Conservation (phyloP, 2,888 invertebrate genomes). For the Norana najaformis region DNA sequence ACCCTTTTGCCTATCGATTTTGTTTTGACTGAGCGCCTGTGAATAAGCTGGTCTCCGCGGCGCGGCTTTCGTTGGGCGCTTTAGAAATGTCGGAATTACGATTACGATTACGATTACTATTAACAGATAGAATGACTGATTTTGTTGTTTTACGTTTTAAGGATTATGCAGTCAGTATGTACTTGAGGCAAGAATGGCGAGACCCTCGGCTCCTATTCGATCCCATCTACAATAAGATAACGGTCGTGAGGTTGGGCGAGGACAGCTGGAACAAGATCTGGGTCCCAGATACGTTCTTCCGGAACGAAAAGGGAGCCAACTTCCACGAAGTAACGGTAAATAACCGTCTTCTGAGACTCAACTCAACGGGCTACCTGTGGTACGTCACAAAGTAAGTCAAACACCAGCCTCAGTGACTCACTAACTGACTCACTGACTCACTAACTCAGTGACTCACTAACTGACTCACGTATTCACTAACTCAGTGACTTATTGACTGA, state of each 20-base stretch:
- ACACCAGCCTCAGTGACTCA: neutral
- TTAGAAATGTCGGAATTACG: too few relatives aligned
- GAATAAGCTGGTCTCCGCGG: too few relatives aligned
- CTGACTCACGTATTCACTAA: too few relatives aligned
- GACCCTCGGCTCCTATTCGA: constrained; percentile 73
- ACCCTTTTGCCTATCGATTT: too few relatives aligned
- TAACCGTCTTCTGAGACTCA: constrained; percentile 40
- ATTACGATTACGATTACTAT: too few relatives aligned
- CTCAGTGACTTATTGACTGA: too few relatives aligned
- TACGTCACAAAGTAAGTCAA: constrained; percentile 42
- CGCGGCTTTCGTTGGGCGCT: too few relatives aligned
- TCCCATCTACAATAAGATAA: constrained; percentile 32
- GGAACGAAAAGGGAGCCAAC: constrained; percentile 44
- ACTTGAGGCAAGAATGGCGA: constrained; percentile 88
- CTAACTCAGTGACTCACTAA: too few relatives aligned
- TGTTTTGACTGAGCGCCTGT: too few relatives aligned
- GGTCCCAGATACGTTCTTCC: constrained; percentile 45
- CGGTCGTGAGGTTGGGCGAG: constrained; percentile 29
- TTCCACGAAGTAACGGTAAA: constrained; percentile 45
- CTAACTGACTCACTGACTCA: neutral
- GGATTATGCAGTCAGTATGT: constrained; percentile 66
- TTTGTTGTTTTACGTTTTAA: neutral
- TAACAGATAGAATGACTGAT: too few relatives aligned
- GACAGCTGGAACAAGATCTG: constrained; percentile 43
- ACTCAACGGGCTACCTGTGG: constrained; percentile 41